Percentiles rank a stretch among this genome's conserved stretches.
phyloP scores from a whole-genome alignment of 2,888 invertebrate genomes.

The Gymnoscelis rufifasciata region DNA sequence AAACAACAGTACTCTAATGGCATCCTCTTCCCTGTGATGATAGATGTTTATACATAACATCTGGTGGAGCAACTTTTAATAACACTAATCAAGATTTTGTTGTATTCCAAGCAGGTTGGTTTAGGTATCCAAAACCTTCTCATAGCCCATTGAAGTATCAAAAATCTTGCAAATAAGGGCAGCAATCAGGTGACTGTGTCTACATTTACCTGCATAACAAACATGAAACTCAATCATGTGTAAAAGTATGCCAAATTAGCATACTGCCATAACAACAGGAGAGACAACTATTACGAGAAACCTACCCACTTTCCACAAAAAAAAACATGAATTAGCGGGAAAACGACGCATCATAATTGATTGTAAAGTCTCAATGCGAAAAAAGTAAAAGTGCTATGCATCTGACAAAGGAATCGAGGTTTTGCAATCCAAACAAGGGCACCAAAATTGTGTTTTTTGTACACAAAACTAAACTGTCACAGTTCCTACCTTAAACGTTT shows the following conservation, averaged over 20 bases:
- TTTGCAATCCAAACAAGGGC: slow-evolving; percentile 73
- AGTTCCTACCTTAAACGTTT: slow-evolving; percentile 45
- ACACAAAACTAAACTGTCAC: slow-evolving; percentile 32
- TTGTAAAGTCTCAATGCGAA: slow-evolving; percentile 33
- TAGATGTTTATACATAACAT: too few species aligned
- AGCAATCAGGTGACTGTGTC: slow-evolving; percentile 37
- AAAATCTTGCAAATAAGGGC: slow-evolving; percentile 26
- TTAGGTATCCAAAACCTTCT: too few species aligned
- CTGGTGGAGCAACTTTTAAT: neutral
- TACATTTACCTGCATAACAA: slow-evolving; percentile 42
- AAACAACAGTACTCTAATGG: too few species aligned
- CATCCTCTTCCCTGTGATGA: too few species aligned
- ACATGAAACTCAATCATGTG: slow-evolving; percentile 42
- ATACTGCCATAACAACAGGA: slow-evolving; percentile 34
- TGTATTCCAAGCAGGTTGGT: slow-evolving; percentile 1
- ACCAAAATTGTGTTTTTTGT: slow-evolving; percentile 60
- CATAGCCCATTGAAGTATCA: too few species aligned
- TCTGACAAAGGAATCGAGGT: slow-evolving; percentile 72
- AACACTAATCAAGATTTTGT: neutral
- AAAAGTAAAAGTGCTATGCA: slow-evolving; percentile 67
- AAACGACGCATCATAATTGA: slow-evolving; percentile 29
- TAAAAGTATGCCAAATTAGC: slow-evolving; percentile 50
- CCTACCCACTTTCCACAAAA: slow-evolving; percentile 39
- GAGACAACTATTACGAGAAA: slow-evolving; percentile 18
- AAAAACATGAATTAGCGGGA: slow-evolving; percentile 49